These are phyloP conservation scores for Centropristis striata DNA, from an alignment of 2,113 vertebrate species.

Conservation along the genomic window DNA sequence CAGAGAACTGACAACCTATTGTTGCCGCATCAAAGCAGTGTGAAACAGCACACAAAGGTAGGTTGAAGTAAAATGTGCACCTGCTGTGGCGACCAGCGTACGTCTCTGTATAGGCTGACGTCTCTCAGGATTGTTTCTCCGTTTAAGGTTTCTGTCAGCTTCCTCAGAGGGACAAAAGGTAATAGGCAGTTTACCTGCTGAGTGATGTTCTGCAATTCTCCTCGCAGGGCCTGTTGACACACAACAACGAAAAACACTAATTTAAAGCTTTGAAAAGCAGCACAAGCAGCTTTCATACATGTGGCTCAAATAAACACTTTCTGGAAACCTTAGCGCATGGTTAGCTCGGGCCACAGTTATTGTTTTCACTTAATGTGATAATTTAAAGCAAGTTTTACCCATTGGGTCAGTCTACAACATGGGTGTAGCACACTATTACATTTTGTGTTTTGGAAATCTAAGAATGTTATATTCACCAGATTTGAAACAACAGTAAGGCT, in stretches of 20 bases:
- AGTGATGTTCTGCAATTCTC: constrained; percentile 59
- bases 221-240: constrained; percentile 71
- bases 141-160: constrained; percentile 76
- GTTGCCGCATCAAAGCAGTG: constrained; percentile 29
- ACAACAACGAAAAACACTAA: constrained; percentile 18
- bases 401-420: no score
- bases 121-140: constrained; percentile 78
- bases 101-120: constrained; percentile 75
- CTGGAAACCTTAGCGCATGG: background rate
- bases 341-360: background rate
- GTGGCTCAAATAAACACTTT: constrained; percentile 2
- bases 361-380: background rate
- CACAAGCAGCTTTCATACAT: background rate
- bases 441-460: no score
- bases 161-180: constrained; percentile 89
- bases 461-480: no score
- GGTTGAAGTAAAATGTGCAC: constrained; percentile 71
- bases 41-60: constrained; percentile 18
- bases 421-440: no score
- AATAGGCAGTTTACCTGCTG: constrained; percentile 85
- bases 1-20: constrained; percentile 21
- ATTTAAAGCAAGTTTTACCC: background rate
- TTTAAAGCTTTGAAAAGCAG: background rate
- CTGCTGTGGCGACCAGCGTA: constrained; percentile 91
- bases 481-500: no score